phyloP scores from a whole-genome alignment of 2,888 invertebrate species.

The Suillia variegata region DNA sequence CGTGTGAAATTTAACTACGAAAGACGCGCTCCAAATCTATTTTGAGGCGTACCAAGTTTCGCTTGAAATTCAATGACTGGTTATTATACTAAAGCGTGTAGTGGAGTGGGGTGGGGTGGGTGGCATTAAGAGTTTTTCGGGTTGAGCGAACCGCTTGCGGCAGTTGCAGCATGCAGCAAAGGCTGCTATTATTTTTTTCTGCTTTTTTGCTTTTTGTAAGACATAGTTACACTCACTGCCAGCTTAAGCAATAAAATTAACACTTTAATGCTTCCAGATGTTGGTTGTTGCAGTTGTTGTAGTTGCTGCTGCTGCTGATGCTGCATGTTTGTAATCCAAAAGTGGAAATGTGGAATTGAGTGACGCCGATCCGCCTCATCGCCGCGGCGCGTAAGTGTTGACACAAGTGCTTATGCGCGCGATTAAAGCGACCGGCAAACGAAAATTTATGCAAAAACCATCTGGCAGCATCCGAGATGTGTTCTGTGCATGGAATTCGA shows the following conservation, averaged over 20 bases:
- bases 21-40: no score
- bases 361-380: background rate
- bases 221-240: background rate
- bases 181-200: no score
- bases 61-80: no score
- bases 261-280: constrained; percentile 3
- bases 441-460: constrained; percentile 20
- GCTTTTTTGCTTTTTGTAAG: no score
- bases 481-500: background rate
- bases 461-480: background rate
- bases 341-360: background rate
- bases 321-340: no score
- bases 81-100: background rate
- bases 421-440: background rate
- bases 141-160: background rate
- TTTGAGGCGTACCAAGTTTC: no score
- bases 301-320: no score
- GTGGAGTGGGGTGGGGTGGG: background rate
- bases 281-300: no score
- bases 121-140: no score
- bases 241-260: background rate
- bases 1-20: no score
- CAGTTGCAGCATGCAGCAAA: no score
- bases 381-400: background rate
- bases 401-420: background rate